Evolutionary conservation across 1,140 invertebrate species (phyloP).

Genomic region (Xylocopa sonorina): DNA sequence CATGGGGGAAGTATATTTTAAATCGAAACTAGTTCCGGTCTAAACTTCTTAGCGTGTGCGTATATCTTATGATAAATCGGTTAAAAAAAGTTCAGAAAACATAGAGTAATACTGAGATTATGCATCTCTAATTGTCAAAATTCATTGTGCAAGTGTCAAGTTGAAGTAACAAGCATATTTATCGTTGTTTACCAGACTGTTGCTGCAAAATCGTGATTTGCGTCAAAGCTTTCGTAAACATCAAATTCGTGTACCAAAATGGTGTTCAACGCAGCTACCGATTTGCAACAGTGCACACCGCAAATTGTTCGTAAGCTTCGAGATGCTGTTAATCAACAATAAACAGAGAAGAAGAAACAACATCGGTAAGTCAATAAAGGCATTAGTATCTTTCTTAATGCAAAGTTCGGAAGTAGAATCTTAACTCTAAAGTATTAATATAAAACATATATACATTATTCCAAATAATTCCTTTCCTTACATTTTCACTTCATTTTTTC

Average conservation of each 20-base stretch:
- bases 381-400: neutral
- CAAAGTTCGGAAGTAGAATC: too few relatives aligned
- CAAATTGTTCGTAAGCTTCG: neutral
- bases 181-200: neutral
- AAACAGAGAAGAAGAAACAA: too few relatives aligned
- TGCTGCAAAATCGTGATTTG: neutral
- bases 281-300: neutral
- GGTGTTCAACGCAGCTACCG: neutral
- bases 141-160: too few relatives aligned
- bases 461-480: too few relatives aligned
- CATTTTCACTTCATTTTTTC: too few relatives aligned
- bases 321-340: neutral
- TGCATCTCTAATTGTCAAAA: too few relatives aligned
- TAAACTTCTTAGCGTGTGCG: neutral
- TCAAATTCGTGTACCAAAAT: neutral
- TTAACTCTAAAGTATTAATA: too few relatives aligned
- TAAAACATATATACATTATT: too few relatives aligned
- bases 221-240: neutral
- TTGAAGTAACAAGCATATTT: neutral
- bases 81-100: neutral
- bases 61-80: neutral
- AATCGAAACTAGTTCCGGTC: conserved; percentile 7
- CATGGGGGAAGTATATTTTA: neutral
- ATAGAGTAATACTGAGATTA: too few relatives aligned
- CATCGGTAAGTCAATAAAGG: neutral